phyloP scores from a whole-genome alignment of 2,888 invertebrate genomes.

The Drosophila eohydei region DNA sequence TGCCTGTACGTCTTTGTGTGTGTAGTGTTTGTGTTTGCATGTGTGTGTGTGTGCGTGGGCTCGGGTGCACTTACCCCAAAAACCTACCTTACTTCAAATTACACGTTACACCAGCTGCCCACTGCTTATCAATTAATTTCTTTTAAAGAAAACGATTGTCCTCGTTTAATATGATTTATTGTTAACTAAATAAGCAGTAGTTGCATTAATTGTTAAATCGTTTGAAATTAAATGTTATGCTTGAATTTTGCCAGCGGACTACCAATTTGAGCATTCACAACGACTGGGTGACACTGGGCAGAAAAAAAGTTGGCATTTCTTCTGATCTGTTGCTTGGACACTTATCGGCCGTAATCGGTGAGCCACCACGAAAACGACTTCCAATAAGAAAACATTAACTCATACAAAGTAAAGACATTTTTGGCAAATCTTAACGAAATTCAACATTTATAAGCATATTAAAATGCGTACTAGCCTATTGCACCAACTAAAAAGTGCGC shows the following conservation, averaged over 20 bases:
- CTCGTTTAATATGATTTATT: background rate
- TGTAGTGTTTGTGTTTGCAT: slow-evolving; percentile 9
- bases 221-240: slow-evolving; percentile 58
- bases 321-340: slow-evolving; percentile 3
- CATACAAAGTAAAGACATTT: slow-evolving; percentile 46
- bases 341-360: slow-evolving; percentile 29
- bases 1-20: slow-evolving; percentile 9
- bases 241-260: slow-evolving; percentile 55
- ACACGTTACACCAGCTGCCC: slow-evolving; percentile 12
- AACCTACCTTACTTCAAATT: slow-evolving; percentile 44
- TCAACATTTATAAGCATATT: slow-evolving; percentile 14
- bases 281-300: slow-evolving; percentile 8
- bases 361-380: slow-evolving; percentile 35
- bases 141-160: slow-evolving; percentile 4
- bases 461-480: slow-evolving; percentile 48
- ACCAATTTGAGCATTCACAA: slow-evolving; percentile 38
- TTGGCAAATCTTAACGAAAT: slow-evolving; percentile 42
- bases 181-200: slow-evolving; percentile 14
- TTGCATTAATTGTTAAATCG: slow-evolving; percentile 35
- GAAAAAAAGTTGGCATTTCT: slow-evolving; percentile 32
- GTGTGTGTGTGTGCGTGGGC: slow-evolving; percentile 25
- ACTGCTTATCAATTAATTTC: slow-evolving; percentile 8
- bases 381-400: slow-evolving; percentile 56
- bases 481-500: slow-evolving; percentile 17
- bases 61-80: slow-evolving; percentile 40